Evolutionary conservation across 2,888 invertebrate genomes (phyloP).

Genomic region (Pherbina coryleti): DNA sequence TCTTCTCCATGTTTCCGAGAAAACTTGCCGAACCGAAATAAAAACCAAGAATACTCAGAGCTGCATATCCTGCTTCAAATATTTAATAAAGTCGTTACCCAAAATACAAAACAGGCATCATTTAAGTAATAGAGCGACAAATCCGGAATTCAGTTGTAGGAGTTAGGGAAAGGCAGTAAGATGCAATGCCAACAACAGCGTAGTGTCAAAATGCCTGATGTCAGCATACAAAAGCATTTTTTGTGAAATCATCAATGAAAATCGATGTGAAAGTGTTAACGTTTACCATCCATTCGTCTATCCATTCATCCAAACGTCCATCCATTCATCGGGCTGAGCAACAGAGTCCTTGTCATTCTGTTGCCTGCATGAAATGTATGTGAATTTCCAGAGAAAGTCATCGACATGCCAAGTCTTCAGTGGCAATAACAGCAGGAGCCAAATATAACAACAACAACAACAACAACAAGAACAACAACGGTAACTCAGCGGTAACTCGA

Average conservation of each 20-base stretch:
- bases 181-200: background rate
- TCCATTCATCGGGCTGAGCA: too few relatives aligned
- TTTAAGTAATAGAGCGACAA: conserved; percentile 10
- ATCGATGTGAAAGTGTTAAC: conserved; percentile 18
- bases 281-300: background rate
- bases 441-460: too few relatives aligned
- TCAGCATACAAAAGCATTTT: background rate
- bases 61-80: background rate
- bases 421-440: conserved; percentile 2
- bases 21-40: background rate
- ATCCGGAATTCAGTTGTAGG: background rate
- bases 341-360: background rate
- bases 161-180: background rate
- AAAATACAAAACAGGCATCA: background rate
- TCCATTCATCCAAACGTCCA: too few relatives aligned
- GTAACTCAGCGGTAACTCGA: background rate
- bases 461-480: too few relatives aligned
- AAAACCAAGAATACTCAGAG: background rate
- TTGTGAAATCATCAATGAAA: conserved; percentile 22
- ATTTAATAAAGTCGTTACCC: background rate
- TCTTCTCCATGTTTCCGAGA: background rate
- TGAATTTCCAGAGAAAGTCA: background rate
- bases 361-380: background rate
- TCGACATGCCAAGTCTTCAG: background rate
- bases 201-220: background rate